A percentile compares a stretch with the other conserved stretches of the same genome.
phyloP scores from a whole-genome alignment of 2,888 invertebrate genomes.

The Chloromyia formosa region DNA sequence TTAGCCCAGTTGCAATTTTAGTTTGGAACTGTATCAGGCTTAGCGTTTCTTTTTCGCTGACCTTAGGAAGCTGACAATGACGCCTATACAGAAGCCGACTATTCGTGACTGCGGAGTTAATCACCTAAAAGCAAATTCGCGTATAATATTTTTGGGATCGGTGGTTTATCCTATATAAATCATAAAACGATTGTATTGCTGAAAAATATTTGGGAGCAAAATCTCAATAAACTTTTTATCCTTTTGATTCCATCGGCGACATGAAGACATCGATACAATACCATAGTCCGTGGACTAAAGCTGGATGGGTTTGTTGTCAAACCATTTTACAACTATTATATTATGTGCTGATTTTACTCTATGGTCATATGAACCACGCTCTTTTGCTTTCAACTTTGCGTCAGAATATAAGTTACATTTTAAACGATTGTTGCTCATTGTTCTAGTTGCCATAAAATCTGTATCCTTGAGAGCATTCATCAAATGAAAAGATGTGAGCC shows the following conservation, averaged over 20 bases:
- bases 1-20: no score
- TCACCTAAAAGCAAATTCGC: neutral
- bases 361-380: neutral
- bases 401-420: neutral
- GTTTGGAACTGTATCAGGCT: no score
- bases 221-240: neutral
- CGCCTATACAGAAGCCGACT: neutral
- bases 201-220: neutral
- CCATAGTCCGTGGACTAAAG: neutral
- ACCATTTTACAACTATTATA: slow-evolving; percentile 4
- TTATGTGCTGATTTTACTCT: neutral
- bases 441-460: neutral
- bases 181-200: neutral
- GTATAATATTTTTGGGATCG: slow-evolving; percentile 1
- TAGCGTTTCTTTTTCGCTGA: no score
- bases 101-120: neutral
- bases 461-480: neutral
- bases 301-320: slow-evolving; percentile 3
- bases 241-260: neutral
- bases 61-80: neutral
- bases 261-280: neutral
- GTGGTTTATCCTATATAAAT: neutral
- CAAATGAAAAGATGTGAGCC: neutral
- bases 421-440: neutral
- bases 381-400: neutral